A percentile compares a stretch with the other conserved stretches of the same genome.
Evolutionary conservation across 1,140 invertebrate genomes (phyloP).

Genomic region (Octopus sinensis): DNA sequence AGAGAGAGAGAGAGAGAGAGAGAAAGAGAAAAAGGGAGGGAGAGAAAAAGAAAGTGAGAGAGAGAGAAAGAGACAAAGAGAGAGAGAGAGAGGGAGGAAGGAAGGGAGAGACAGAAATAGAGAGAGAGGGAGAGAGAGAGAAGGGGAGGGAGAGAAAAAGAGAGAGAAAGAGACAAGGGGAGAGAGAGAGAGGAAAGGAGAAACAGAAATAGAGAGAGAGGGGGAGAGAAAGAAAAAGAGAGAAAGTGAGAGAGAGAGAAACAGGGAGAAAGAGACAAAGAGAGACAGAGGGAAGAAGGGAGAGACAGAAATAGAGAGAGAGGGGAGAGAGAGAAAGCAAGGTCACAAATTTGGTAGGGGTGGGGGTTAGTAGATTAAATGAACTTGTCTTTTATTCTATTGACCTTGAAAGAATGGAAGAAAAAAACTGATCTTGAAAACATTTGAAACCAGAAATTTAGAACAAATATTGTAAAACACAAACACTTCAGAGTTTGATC

Average conservation of each 20-base stretch:
- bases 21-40: not conserved
- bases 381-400: too few relatives aligned
- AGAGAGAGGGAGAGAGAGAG: not conserved
- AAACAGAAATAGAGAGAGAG: not conserved
- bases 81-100: not conserved
- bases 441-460: too few relatives aligned
- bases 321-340: not conserved
- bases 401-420: too few relatives aligned
- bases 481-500: too few relatives aligned
- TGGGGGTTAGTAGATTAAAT: too few relatives aligned
- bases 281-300: not conserved
- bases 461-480: too few relatives aligned
- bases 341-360: too few relatives aligned
- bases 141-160: not conserved
- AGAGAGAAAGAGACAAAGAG: not conserved
- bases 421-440: too few relatives aligned
- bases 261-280: not conserved
- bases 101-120: not conserved
- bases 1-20: not conserved
- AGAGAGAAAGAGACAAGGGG: not conserved
- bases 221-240: not conserved
- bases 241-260: not conserved
- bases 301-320: not conserved
- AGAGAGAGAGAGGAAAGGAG: not conserved
- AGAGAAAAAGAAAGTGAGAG: not conserved